Conservation (phyloP, 2,888 invertebrate genomes). For the Cataglyphis livida region DNA sequence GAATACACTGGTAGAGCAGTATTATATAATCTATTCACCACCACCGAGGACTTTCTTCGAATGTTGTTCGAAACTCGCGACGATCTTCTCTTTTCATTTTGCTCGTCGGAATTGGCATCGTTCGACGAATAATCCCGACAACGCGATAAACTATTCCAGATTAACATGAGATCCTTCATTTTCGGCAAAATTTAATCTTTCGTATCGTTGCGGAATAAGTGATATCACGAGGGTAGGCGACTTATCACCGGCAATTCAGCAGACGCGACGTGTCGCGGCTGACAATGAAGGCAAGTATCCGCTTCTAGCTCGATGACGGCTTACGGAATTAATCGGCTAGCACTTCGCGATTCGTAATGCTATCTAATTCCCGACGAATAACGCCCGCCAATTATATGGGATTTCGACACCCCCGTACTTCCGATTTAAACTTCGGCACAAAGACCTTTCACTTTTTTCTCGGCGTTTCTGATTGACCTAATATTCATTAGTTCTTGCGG, state of each 20-base stretch:
- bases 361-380: background rate
- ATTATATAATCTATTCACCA: conserved; percentile 85
- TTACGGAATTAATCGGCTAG: background rate
- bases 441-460: conserved; percentile 23
- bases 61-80: conserved; percentile 79
- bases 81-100: conserved; percentile 50
- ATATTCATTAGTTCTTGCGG: conserved; percentile 3
- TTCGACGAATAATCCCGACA: conserved; percentile 87
- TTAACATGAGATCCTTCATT: conserved; percentile 89
- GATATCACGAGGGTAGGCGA: background rate
- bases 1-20: conserved; percentile 85
- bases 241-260: conserved; percentile 6
- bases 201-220: background rate
- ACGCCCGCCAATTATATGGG: background rate
- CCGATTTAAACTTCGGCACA: background rate
- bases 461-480: background rate
- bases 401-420: conserved; percentile 34
- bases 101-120: conserved; percentile 79
- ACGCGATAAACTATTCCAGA: conserved; percentile 87
- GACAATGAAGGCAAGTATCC: background rate
- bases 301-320: conserved; percentile 16
- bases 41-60: conserved; percentile 84
- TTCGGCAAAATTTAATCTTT: conserved; percentile 31
- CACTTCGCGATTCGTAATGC: background rate
- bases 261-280: background rate